Evolutionary conservation across 2,888 invertebrate species (phyloP).

Genomic region (Scelioninae gen. 2): DNA sequence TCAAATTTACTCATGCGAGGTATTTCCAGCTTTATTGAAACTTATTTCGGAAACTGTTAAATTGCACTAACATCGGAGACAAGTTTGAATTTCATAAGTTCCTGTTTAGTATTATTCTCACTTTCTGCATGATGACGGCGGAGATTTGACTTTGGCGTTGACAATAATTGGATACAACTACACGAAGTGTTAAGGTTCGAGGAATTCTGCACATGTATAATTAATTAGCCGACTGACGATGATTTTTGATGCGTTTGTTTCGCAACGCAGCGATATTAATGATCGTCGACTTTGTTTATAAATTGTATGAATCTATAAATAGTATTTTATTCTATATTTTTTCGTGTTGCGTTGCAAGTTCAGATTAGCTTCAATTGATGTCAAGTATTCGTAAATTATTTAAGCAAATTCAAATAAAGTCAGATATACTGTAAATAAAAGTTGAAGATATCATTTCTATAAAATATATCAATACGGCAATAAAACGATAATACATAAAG

Average conservation of each 20-base stretch:
- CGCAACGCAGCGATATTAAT: slow-evolving; percentile 25
- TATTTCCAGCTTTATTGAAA: too few relatives aligned
- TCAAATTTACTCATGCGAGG: too few relatives aligned
- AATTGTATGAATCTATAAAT: too few relatives aligned
- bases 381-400: too few relatives aligned
- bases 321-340: too few relatives aligned
- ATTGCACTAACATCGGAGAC: neutral
- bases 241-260: slow-evolving; percentile 7
- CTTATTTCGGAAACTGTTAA: neutral
- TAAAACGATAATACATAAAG: too few relatives aligned
- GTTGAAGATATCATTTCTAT: too few relatives aligned
- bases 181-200: slow-evolving; percentile 14
- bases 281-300: slow-evolving; percentile 10
- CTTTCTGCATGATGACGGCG: neutral
- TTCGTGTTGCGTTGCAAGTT: too few relatives aligned
- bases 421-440: too few relatives aligned
- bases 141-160: slow-evolving; percentile 27
- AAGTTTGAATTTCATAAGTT: neutral
- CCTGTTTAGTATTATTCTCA: neutral
- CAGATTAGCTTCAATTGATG: too few relatives aligned
- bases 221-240: slow-evolving; percentile 21
- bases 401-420: too few relatives aligned
- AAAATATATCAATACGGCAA: too few relatives aligned
- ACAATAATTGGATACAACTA: slow-evolving; percentile 39
- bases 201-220: slow-evolving; percentile 24